These are phyloP conservation scores for Glaucomys volans DNA, from an alignment of 2,113 vertebrate species.

Conservation along the genomic window DNA sequence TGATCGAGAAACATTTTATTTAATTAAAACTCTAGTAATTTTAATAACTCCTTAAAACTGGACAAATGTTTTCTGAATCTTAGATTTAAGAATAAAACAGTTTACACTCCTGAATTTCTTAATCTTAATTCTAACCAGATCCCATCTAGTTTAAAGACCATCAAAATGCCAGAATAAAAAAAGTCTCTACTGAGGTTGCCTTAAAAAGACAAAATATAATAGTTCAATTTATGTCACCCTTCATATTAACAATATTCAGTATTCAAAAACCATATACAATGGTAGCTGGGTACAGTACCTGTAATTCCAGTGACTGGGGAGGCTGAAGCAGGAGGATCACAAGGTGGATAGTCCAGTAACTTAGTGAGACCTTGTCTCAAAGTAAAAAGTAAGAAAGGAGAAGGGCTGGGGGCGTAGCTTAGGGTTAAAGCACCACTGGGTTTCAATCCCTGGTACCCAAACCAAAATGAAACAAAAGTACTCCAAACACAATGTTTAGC, in stretches of 20 bases:
- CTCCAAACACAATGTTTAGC: neutral
- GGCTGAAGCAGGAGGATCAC: no score
- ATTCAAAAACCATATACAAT: conserved; percentile 36
- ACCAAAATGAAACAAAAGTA: no score
- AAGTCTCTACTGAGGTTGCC: neutral
- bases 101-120: neutral
- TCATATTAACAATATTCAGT: neutral
- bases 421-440: no score
- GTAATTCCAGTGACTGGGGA: no score
- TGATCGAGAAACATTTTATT: conserved; percentile 7
- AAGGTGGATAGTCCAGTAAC: no score
- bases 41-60: neutral
- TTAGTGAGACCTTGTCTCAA: no score
- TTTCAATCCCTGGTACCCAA: no score
- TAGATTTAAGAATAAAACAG: neutral
- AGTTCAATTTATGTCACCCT: neutral
- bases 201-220: conserved; percentile 31
- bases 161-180: neutral
- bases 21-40: neutral
- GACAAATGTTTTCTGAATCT: neutral
- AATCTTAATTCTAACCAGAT: conserved; percentile 22
- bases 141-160: neutral
- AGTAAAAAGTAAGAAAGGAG: no score
- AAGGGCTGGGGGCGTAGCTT: no score
- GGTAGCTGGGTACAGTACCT: no score